phyloP scores from a whole-genome alignment of 2,797 vertebrate species.

The Anabacerthia variegaticeps region DNA sequence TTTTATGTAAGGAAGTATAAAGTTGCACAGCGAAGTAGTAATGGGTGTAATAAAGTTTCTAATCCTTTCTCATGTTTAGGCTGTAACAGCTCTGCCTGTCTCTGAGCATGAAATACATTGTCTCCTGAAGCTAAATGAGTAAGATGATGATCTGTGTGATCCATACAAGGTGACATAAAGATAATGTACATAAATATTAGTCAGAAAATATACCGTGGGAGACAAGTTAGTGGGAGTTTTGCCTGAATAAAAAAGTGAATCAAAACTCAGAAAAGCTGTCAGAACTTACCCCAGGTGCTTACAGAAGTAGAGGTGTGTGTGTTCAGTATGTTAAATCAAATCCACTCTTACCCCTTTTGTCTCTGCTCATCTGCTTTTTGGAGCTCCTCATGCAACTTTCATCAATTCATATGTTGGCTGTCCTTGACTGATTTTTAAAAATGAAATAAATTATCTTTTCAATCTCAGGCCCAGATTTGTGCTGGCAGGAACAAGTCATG shows the following conservation, averaged over 20 bases:
- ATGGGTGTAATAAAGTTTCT: background rate
- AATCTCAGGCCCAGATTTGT: background rate
- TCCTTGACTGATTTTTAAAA: background rate
- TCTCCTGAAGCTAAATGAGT: slow-evolving; percentile 35
- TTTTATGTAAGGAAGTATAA: background rate
- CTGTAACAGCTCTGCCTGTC: background rate
- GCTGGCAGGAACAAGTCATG: background rate
- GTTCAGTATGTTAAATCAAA: background rate
- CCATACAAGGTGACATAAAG: background rate
- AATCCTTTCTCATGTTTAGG: slow-evolving; percentile 1
- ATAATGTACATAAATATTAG: background rate
- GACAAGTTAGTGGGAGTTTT: slow-evolving; percentile 26
- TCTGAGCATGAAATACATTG: background rate
- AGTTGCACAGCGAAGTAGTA: background rate
- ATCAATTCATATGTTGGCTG: background rate
- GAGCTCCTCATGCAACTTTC: background rate
- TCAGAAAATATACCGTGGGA: background rate
- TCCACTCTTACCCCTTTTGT: background rate
- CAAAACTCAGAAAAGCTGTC: slow-evolving; percentile 1
- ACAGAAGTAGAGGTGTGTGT: background rate
- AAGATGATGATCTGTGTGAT: background rate
- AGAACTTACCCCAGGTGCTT: background rate
- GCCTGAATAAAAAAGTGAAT: background rate
- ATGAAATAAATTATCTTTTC: background rate
- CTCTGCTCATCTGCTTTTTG: background rate